Evolutionary conservation across 2,113 vertebrate genomes (phyloP), one percentile per base, ranked within the genome.

Genomic region (Neodon shergylaensis): DNA sequence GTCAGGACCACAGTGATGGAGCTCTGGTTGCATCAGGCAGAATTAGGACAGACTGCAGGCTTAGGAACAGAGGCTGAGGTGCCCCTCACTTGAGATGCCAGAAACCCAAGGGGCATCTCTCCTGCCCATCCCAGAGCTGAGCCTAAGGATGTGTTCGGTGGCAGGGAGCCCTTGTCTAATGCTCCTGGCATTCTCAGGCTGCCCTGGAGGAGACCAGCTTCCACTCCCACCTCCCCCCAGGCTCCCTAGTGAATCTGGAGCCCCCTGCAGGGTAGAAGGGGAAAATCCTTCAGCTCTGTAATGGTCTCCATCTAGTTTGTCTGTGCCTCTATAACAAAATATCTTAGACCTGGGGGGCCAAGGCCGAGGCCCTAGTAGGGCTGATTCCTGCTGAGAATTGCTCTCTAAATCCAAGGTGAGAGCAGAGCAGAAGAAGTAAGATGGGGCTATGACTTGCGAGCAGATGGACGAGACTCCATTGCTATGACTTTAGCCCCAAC

Each of bases 1-100:
- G 13, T 21, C 0, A 0, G 1, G 65, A 4, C 17, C 0, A 2
- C 22, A 90, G 39, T 2, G 16, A 11, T 0, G 3, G 14, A 12
- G 21, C 11, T 7, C 16, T 24, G 28, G 7, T 31, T 3, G 12
- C 12, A 47, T 44, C 13, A 19, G 31, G 33, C 36, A 65, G 77
- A 33, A 7, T 33, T 14, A 19, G 28, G 10, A 1, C 5, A 11
- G 31, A 28, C 8, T 36, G 10, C 36, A 19, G 85, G 36, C 58
- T 61, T 31, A 61, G 47, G 21, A 36, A 42, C 7, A 9, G 33
- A 39, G 28, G 24, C 52, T 1, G 39, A 26, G 87, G 36, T 65
- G 42, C 3, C 47, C 76, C 66, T 52, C 12, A 44, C 2, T 68
- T 89, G 33, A 47, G 68, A 63, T 39, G 24, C 24, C 10, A 26